A percentile compares a stretch with the other conserved stretches of the same genome.
phyloP scores from a whole-genome alignment of 2,888 invertebrate genomes.

The Leucophenga montana region DNA sequence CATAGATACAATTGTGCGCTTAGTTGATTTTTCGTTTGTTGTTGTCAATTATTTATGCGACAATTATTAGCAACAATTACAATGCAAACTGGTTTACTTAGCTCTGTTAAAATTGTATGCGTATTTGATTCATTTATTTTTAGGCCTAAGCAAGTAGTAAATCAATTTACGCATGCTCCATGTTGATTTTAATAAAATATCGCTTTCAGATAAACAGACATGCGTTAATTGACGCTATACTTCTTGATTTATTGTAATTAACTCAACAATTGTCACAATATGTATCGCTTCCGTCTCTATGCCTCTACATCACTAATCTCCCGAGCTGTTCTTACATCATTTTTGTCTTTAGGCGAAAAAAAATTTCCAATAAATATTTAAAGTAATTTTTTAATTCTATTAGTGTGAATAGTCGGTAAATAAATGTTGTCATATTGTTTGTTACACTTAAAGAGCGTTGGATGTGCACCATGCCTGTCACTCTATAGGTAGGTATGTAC shows the following conservation, averaged over 20 bases:
- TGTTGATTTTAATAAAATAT: neutral
- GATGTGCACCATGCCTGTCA: too few relatives aligned
- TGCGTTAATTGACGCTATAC: conserved; percentile 42
- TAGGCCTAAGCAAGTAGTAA: neutral
- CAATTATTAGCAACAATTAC: conserved; percentile 59
- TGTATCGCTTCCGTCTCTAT: too few relatives aligned
- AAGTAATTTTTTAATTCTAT: too few relatives aligned
- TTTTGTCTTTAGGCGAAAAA: too few relatives aligned
- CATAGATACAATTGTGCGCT: conserved; percentile 20
- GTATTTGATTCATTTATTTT: conserved; percentile 51
- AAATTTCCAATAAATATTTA: too few relatives aligned
- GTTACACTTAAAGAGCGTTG: too few relatives aligned
- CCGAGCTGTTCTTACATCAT: too few relatives aligned
- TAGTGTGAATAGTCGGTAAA: too few relatives aligned
- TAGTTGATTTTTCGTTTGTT: neutral
- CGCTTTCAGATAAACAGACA: neutral
- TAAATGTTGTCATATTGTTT: too few relatives aligned
- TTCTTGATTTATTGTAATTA: conserved; percentile 53
- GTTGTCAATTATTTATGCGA: conserved; percentile 48
- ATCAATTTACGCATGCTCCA: neutral
- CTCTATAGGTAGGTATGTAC: too few relatives aligned
- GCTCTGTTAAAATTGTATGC: conserved; percentile 24
- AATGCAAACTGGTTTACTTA: conserved; percentile 49
- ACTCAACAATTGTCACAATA: conserved; percentile 49
- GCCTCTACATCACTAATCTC: too few relatives aligned